Conservation (phyloP, 2,797 vertebrate species). For the Scolopax rusticola region DNA sequence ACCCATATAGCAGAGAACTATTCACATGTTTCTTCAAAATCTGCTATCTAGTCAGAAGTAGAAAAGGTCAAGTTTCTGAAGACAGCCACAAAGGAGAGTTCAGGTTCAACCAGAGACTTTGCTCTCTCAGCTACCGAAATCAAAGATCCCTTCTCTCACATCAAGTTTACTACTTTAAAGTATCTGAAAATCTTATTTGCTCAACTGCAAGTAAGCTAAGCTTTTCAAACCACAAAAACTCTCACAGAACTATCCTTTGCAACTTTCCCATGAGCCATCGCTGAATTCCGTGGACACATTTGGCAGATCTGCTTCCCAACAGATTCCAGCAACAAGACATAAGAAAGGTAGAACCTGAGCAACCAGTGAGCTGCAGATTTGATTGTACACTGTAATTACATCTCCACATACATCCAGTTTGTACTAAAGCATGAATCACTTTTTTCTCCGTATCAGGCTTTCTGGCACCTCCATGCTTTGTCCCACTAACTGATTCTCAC, state of each 20-base stretch:
- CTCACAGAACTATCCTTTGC: neutral
- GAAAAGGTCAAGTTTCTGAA: slow-evolving; percentile 10
- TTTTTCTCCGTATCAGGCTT: neutral
- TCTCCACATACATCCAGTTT: neutral
- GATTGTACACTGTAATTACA: neutral
- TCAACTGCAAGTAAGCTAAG: neutral
- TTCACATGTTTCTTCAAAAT: neutral
- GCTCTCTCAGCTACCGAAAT: neutral
- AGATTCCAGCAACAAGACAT: neutral
- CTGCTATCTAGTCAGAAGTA: neutral
- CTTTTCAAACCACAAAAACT: slow-evolving; percentile 3
- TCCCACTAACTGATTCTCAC: neutral
- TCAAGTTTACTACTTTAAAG: neutral
- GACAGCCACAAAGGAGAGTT: neutral
- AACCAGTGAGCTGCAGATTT: neutral
- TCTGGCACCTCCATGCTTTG: accelerated
- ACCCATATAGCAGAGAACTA: neutral
- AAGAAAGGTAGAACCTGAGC: neutral
- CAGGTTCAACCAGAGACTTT: neutral
- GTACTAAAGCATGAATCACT: neutral
- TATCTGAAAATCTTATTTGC: neutral
- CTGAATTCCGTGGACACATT: neutral
- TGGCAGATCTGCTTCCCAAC: neutral
- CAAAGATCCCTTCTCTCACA: neutral
- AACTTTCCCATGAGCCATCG: neutral